Conservation (phyloP, 2,888 invertebrate genomes). For the Drosophila austrosaltans region DNA sequence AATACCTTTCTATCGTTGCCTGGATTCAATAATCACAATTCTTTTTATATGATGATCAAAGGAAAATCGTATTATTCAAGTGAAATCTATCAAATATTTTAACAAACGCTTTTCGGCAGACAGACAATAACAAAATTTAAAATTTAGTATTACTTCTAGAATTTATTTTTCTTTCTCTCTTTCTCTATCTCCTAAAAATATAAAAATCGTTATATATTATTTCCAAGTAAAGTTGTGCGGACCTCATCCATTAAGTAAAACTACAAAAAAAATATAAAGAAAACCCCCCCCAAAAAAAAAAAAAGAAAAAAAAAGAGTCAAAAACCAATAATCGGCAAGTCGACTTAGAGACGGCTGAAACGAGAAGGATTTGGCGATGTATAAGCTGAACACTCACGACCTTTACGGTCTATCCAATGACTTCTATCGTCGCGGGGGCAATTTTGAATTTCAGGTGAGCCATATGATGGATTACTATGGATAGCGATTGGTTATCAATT, state of each 20-base stretch:
- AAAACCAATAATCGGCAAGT: background rate
- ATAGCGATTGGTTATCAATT: background rate
- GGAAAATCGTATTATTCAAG: background rate
- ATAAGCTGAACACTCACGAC: slow-evolving; percentile 9
- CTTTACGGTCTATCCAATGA: background rate
- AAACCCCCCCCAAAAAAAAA: background rate
- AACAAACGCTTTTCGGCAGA: background rate
- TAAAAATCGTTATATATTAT: background rate
- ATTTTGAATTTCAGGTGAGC: slow-evolving; percentile 48
- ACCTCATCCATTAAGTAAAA: too few species aligned
- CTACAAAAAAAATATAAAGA: background rate
- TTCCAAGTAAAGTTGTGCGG: background rate
- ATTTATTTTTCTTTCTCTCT: slow-evolving; percentile 5
- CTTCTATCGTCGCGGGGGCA: background rate
- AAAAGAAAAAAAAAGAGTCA: background rate
- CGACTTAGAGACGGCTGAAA: background rate
- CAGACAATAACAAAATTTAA: slow-evolving; percentile 1
- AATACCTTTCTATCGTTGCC: background rate
- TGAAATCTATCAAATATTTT: slow-evolving; percentile 3
- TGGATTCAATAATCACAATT: background rate
- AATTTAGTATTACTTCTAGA: background rate
- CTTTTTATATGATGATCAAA: background rate
- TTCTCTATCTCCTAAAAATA: background rate
- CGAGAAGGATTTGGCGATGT: background rate
- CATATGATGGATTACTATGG: too few species aligned